A percentile compares a stretch with the other conserved stretches of the same genome.
phyloP scores from a whole-genome alignment of 2,888 invertebrate genomes.

The Agonopterix subpropinquella region DNA sequence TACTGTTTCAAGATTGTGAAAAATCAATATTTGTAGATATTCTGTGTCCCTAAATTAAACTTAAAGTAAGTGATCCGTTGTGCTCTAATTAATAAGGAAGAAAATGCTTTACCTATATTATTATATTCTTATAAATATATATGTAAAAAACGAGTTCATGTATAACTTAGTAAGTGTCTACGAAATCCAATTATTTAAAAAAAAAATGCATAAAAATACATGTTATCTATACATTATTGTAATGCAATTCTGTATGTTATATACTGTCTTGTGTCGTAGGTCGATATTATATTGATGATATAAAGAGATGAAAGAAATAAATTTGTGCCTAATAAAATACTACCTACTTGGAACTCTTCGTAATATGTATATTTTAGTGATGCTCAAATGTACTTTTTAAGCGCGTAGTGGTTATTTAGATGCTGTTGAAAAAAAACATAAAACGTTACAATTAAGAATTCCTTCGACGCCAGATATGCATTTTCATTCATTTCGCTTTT shows the following conservation, averaged over 20 bases:
- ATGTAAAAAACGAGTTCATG: constrained; percentile 66
- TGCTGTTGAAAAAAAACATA: constrained; percentile 52
- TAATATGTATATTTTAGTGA: constrained; percentile 58
- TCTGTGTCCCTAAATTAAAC: constrained; percentile 55
- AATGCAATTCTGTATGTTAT: constrained; percentile 35
- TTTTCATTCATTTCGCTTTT: constrained; percentile 2
- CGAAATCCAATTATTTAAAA: constrained; percentile 55
- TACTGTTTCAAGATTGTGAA: constrained; percentile 46
- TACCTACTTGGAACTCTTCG: constrained; percentile 42
- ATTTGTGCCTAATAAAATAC: constrained; percentile 68
- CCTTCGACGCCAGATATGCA: constrained; percentile 49
- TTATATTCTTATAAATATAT: constrained; percentile 75
- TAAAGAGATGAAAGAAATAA: constrained; percentile 31
- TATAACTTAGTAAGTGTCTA: constrained; percentile 71
- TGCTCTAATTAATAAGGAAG: constrained; percentile 63
- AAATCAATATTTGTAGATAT: constrained; percentile 55
- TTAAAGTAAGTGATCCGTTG: constrained; percentile 58
- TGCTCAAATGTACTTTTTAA: constrained; percentile 67
- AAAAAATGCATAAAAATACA: constrained; percentile 49
- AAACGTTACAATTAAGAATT: constrained; percentile 40
- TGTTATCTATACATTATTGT: constrained; percentile 48
- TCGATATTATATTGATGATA: constrained; percentile 26
- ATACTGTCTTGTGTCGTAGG: constrained; percentile 58
- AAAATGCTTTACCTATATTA: constrained; percentile 73
- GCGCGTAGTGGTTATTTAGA: constrained; percentile 62